Conservation (phyloP, 2,888 invertebrate genomes). For the Nyleta sp. region DNA sequence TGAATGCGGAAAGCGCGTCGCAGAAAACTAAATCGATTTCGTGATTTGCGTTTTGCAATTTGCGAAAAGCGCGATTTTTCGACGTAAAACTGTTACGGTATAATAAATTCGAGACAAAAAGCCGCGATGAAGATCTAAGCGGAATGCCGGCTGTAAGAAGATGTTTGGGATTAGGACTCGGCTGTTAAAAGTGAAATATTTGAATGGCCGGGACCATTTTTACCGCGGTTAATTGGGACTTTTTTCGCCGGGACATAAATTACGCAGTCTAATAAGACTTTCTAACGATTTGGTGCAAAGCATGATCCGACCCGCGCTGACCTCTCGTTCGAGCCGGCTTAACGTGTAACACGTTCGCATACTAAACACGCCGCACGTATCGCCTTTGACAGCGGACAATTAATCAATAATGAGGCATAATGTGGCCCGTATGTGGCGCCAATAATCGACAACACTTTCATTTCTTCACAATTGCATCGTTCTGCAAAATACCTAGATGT, state of each 20-base stretch:
- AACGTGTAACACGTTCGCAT: conserved; percentile 70
- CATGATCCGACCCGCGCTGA: conserved; percentile 75
- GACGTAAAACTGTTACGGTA: too few relatives aligned
- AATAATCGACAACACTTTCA: conserved; percentile 56
- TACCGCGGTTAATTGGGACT: neutral
- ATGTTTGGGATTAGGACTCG: too few relatives aligned
- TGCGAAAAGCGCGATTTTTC: too few relatives aligned
- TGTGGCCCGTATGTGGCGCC: conserved; percentile 57
- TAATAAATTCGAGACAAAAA: too few relatives aligned
- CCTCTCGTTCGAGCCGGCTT: conserved; percentile 70
- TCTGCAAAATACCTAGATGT: conserved; percentile 15
- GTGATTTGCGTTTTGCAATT: too few relatives aligned
- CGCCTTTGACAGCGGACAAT: conserved; percentile 71
- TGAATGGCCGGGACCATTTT: neutral
- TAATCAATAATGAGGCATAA: conserved; percentile 77
- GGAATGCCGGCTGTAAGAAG: too few relatives aligned
- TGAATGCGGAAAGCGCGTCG: too few relatives aligned
- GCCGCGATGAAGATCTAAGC: too few relatives aligned
- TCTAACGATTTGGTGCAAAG: conserved; percentile 78
- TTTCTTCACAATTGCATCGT: conserved; percentile 29
- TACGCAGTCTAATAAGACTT: conserved; percentile 72
- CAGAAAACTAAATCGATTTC: too few relatives aligned
- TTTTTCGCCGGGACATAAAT: conserved; percentile 50
- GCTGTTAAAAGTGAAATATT: neutral
- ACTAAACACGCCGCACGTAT: conserved; percentile 65